phyloP scores from a whole-genome alignment of 2,888 invertebrate genomes.

The Lobophora halterata region DNA sequence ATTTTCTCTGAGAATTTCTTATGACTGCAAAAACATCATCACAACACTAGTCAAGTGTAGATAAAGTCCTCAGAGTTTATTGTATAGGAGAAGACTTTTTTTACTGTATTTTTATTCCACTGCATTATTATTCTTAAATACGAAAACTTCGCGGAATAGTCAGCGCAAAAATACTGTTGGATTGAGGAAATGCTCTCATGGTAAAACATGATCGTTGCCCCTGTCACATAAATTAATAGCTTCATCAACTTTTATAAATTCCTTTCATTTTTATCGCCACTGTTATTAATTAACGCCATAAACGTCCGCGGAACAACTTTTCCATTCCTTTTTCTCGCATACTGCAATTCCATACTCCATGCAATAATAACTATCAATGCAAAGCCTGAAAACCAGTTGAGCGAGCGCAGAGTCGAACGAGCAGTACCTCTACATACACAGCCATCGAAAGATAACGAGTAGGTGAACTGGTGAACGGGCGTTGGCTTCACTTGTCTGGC shows the following conservation, averaged over 20 bases:
- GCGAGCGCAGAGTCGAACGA: constrained; percentile 53
- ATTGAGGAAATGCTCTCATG: constrained; percentile 9
- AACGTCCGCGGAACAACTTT: constrained; percentile 31
- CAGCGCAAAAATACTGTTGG: background rate
- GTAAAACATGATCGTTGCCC: constrained; percentile 12
- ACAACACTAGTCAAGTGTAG: too few relatives aligned
- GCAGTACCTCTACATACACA: constrained; percentile 46
- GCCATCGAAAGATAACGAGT: constrained; percentile 72
- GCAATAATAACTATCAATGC: constrained; percentile 41
- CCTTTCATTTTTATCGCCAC: constrained; percentile 33
- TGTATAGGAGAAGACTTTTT: background rate
- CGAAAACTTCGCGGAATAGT: constrained; percentile 3
- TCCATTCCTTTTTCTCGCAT: constrained; percentile 33
- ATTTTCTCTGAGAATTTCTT: constrained; percentile 8
- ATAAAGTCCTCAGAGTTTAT: too few relatives aligned
- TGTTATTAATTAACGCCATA: constrained; percentile 33
- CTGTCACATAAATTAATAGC: constrained; percentile 30
- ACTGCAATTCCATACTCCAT: constrained; percentile 31
- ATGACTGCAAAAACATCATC: constrained; percentile 5
- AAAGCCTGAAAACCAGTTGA: constrained; percentile 52
- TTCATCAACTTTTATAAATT: constrained; percentile 35
- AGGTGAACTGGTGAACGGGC: constrained; percentile 75
- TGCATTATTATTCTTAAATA: constrained; percentile 5
- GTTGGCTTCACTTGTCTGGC: constrained; percentile 61
- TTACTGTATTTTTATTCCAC: too few relatives aligned